These are phyloP conservation scores for Trypoxylon attenuatum DNA, from an alignment of 2,888 invertebrate genomes.

Conservation along the genomic window DNA sequence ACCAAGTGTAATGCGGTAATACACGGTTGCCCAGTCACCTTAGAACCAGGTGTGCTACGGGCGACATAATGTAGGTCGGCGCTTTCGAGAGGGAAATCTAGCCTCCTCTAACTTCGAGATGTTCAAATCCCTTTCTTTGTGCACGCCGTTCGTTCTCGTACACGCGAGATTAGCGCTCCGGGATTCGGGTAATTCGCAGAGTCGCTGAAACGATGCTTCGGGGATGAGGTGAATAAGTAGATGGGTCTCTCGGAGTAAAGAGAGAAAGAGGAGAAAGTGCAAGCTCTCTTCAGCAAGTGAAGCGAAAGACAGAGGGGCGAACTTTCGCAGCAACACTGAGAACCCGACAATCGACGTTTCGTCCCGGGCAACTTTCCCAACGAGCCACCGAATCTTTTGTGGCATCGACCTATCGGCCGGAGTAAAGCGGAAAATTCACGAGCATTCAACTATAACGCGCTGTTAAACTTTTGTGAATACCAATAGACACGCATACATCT, in stretches of 20 bases:
- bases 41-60: too few species aligned
- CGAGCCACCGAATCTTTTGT: slow-evolving; percentile 49
- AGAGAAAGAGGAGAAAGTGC: slow-evolving; percentile 5
- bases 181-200: slow-evolving; percentile 54
- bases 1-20: too few species aligned
- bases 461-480: slow-evolving; percentile 17
- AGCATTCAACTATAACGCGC: slow-evolving; percentile 24
- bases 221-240: background rate
- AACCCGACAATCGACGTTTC: slow-evolving; percentile 41
- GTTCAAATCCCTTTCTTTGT: slow-evolving; percentile 45
- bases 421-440: slow-evolving; percentile 5
- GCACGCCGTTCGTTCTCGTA: slow-evolving; percentile 39
- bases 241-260: background rate
- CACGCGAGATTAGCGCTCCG: slow-evolving; percentile 56
- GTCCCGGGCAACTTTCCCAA: slow-evolving; percentile 48
- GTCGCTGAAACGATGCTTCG: slow-evolving; percentile 19
- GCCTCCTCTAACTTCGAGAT: slow-evolving; percentile 22
- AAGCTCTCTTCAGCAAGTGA: slow-evolving; percentile 30
- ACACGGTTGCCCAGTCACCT: too few species aligned
- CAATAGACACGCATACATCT: too few species aligned
- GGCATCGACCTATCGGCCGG: slow-evolving; percentile 24
- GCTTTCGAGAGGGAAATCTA: slow-evolving; percentile 23
- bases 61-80: background rate
- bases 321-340: slow-evolving; percentile 43
- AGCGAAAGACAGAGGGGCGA: slow-evolving; percentile 33